These are phyloP conservation scores for Bradypodion pumilum DNA, from an alignment of 2,797 vertebrate species.

Conservation along the genomic window DNA sequence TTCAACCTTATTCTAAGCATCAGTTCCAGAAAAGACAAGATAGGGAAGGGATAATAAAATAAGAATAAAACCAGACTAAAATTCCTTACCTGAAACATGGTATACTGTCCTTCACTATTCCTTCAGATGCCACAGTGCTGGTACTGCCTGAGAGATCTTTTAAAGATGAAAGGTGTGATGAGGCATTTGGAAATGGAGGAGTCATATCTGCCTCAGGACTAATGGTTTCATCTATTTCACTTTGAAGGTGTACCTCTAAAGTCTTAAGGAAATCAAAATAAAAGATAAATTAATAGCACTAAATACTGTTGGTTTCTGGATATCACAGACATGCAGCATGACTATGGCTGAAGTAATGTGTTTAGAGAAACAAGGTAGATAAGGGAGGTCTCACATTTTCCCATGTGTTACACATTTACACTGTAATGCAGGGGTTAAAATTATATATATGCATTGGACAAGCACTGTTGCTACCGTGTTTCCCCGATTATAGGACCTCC, in stretches of 20 bases:
- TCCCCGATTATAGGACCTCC: no score
- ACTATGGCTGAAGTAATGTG: no score
- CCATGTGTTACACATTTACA: no score
- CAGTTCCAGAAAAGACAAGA: not conserved
- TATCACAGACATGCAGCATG: no score
- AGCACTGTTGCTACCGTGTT: no score
- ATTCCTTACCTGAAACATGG: slow-evolving; percentile 89
- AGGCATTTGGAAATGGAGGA: slow-evolving; percentile 85
- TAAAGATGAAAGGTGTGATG: slow-evolving; percentile 84
- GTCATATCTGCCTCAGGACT: slow-evolving; percentile 91
- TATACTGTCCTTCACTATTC: slow-evolving; percentile 84
- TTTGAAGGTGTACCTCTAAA: slow-evolving; percentile 91
- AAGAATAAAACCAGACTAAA: not conserved
- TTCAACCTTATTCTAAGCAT: not conserved
- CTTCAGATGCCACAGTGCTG: slow-evolving; percentile 83
- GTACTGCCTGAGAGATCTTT: slow-evolving; percentile 85
- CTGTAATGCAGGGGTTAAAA: no score
- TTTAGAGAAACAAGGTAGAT: no score
- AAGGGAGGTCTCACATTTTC: no score
- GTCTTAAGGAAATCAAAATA: slow-evolving; percentile 75
- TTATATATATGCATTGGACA: no score
- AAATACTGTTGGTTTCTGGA: not conserved
- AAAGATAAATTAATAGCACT: not conserved
- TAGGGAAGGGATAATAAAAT: not conserved
- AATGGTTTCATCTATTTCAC: slow-evolving; percentile 89